Conservation (phyloP, 2,797 vertebrate species). For the Luscinia megarhynchos region DNA sequence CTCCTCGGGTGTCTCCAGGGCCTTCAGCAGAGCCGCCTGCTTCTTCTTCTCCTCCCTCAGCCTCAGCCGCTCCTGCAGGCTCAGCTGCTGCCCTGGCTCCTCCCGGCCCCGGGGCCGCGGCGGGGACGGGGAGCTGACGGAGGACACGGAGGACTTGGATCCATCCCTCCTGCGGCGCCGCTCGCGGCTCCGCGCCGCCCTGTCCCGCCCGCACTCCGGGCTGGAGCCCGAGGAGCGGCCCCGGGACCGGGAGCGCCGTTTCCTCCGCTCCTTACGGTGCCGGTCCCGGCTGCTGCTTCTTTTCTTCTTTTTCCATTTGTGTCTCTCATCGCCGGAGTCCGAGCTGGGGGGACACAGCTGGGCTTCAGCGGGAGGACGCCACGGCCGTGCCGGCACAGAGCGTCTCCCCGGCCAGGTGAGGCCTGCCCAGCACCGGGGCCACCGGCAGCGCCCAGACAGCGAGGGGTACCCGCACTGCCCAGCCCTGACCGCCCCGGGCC, state of each 20-base stretch:
- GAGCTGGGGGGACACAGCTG: not conserved
- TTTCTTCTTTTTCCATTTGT: constrained; percentile 40
- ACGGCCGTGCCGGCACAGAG: not conserved
- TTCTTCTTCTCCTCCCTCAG: constrained; percentile 85
- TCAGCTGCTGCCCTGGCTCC: constrained; percentile 44
- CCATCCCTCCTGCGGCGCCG: constrained; percentile 18
- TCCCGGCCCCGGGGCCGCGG: constrained; percentile 33
- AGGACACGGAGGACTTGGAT: constrained; percentile 83
- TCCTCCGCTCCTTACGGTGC: constrained; percentile 25
- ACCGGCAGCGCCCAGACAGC: not conserved
- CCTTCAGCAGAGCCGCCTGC: constrained; percentile 91
- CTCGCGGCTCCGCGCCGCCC: not conserved
- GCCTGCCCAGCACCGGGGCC: not conserved
- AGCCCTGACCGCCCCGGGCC: not conserved
- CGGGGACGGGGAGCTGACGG: constrained; percentile 67
- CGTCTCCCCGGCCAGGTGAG: not conserved
- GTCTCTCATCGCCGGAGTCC: constrained; percentile 7
- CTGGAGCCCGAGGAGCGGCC: constrained; percentile 13
- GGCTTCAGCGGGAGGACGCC: not conserved
- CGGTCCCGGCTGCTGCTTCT: not conserved
- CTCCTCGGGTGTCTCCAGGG: constrained; percentile 95
- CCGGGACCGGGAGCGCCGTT: not conserved
- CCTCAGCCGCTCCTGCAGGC: constrained; percentile 64
- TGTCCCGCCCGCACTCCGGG: not conserved
- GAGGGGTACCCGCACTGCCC: not conserved